These are phyloP conservation scores for Carduelis carduelis DNA, from an alignment of 2,797 vertebrate genomes.

Conservation along the genomic window DNA sequence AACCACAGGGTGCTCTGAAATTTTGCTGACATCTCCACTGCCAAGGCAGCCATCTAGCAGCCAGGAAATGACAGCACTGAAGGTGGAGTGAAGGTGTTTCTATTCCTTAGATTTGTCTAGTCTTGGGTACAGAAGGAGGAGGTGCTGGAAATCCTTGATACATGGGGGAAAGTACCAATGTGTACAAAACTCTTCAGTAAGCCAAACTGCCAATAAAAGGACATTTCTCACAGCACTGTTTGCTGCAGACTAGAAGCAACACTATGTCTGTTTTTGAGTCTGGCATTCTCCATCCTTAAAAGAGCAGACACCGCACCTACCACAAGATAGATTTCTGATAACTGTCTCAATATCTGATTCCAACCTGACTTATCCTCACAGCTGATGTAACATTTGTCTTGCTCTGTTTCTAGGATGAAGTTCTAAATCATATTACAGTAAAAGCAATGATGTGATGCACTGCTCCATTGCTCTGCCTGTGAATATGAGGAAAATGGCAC, in stretches of 20 bases:
- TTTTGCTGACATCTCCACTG: neutral
- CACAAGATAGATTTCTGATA: neutral
- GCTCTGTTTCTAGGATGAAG: neutral
- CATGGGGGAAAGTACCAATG: neutral
- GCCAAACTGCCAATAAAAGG: neutral
- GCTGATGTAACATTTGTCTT: neutral
- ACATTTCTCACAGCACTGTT: neutral
- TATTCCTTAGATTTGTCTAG: neutral
- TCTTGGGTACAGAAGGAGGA: rapidly evolving
- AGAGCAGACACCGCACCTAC: neutral
- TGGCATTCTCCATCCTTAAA: neutral
- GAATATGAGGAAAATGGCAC: neutral
- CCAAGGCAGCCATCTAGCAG: neutral
- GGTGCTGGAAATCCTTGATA: neutral
- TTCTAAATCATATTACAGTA: neutral
- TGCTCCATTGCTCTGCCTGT: neutral
- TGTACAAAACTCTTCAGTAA: neutral
- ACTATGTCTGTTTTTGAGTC: neutral
- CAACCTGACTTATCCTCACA: neutral
- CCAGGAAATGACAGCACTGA: neutral
- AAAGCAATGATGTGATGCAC: neutral
- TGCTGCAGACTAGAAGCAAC: neutral
- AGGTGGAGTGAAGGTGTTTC: neutral
- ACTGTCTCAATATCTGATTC: neutral
- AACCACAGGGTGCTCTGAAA: neutral